Base-by-base conservation (phyloP, 2,888 invertebrate species). In the Drosophila setosimentum region DNA sequence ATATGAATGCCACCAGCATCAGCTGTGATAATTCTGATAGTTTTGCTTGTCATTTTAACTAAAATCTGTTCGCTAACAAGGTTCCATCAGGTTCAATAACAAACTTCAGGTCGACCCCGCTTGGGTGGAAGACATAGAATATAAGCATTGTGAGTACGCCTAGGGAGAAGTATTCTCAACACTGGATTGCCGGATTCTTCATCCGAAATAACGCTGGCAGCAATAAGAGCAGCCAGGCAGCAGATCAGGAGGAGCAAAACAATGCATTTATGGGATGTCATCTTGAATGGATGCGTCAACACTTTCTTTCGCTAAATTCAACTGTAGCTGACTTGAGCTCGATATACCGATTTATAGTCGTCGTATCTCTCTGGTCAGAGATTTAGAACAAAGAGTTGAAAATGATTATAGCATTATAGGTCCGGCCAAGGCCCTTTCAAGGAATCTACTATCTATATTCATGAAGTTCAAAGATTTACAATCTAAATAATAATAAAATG, bases 221-320 rank as follows among this genome's bases (percentile, higher is more conserved):
- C 35, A 7, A 40, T 62, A 0, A 75, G 40, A 16, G 72, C 68
- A 35, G 55, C 13, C 37, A 83, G 33, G 8, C 71, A 74, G 27
- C 64, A 68, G 62, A 51, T 67, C 10, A 81, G 30, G 4, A 79
- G 27, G 3, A 86, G 32, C 53, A 84, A 35, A 24, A 71, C 13
- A 7, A 60, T 37, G 32, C 54, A 66, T 53, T 76, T 83, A 1
- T 58, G 60, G 50, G 50, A 54, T 8, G 54, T 67, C 84, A 86
- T 84, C 72, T 72, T 75, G 1, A 7, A 11, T 5, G 21, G 21
- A 24, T 18, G 16, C 33, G 30, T 5, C 13, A 48, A 32, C 54
- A 59, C 48, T 77, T 68, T 33, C 24, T 30, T 16, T 33, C 24
- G 16, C 5, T 6, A 51, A 64, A 42, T 54, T 32, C 27, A 58